A percentile compares a stretch with the other conserved stretches of the same genome.
phyloP scores from a whole-genome alignment of 1,140 invertebrate species.

The Samia ricini region DNA sequence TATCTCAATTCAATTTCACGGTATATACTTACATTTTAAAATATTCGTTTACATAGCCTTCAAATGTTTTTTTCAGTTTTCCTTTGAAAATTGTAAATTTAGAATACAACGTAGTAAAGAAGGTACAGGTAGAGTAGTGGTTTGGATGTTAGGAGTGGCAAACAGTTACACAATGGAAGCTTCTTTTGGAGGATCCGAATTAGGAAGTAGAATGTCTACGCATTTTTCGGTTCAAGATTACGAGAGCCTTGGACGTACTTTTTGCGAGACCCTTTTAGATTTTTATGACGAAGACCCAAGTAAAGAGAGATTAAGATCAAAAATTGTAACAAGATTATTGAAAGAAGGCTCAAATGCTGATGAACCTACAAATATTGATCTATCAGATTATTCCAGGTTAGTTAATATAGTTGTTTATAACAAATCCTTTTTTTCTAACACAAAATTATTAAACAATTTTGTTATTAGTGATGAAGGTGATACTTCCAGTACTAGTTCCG shows the following conservation, averaged over 20 bases:
- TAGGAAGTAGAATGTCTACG: slow-evolving; percentile 88
- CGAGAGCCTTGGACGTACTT: slow-evolving; percentile 87
- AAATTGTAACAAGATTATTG: slow-evolving; percentile 87
- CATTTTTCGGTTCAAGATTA: slow-evolving; percentile 90
- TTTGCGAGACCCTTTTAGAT: slow-evolving; percentile 94
- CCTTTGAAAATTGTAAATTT: slow-evolving; percentile 96
- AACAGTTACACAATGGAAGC: slow-evolving; percentile 97
- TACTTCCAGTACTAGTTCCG: slow-evolving; percentile 83
- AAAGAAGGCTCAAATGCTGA: slow-evolving; percentile 92
- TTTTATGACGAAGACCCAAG: slow-evolving; percentile 92
- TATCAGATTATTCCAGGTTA: slow-evolving; percentile 92
- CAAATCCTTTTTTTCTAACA: background rate
- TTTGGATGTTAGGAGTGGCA: slow-evolving; percentile 95
- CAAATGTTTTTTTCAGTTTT: slow-evolving; percentile 85
- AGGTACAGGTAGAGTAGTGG: slow-evolving; percentile 94
- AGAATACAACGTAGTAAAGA: slow-evolving; percentile 95
- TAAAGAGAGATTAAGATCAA: slow-evolving; percentile 88
- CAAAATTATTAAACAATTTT: slow-evolving; percentile 5
- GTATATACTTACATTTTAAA: no score
- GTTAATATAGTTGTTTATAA: background rate
- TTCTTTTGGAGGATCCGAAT: slow-evolving; percentile 92
- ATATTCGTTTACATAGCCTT: no score
- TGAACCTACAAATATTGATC: slow-evolving; percentile 89
- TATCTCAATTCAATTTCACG: no score
- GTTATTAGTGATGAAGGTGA: slow-evolving; percentile 85